Evolutionary conservation across 2,888 invertebrate genomes (phyloP).

Genomic region (Cantharis flavilabris): DNA sequence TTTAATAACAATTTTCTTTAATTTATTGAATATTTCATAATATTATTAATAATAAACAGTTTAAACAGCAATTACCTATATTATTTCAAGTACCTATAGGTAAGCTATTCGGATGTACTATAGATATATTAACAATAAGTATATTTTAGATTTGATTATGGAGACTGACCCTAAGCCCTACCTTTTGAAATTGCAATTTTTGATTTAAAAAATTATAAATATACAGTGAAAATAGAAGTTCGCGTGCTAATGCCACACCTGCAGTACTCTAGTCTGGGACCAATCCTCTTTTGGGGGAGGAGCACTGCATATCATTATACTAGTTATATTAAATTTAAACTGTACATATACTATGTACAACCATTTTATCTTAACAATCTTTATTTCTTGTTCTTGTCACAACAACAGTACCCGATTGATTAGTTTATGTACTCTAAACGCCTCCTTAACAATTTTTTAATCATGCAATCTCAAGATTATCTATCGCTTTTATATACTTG

Average conservation of each 20-base stretch:
- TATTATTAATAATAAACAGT: not conserved
- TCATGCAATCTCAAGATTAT: not conserved
- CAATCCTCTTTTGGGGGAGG: constrained; percentile 41
- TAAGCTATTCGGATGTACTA: not conserved
- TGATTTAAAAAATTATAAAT: not conserved
- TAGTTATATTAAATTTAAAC: constrained; percentile 30
- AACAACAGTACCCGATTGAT: not conserved
- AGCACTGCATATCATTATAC: constrained; percentile 41
- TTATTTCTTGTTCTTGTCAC: not conserved
- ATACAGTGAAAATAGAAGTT: constrained; percentile 13
- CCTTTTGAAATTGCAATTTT: not conserved
- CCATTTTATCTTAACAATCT: constrained; percentile 29
- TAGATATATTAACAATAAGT: not conserved
- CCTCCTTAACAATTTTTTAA: not conserved
- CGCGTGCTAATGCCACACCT: constrained; percentile 42
- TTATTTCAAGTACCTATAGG: not conserved
- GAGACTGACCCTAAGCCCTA: not conserved
- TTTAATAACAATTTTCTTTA: not conserved
- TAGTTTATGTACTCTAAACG: not conserved
- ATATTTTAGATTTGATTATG: not conserved
- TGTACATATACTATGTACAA: constrained; percentile 14
- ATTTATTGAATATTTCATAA: not conserved
- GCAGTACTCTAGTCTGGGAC: constrained; percentile 36
- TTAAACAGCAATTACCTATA: not conserved
- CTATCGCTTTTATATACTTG: not conserved